Percentiles rank a stretch among this genome's conserved stretches.
phyloP scores from a whole-genome alignment of 2,797 vertebrate species.

The Sus cebifrons region DNA sequence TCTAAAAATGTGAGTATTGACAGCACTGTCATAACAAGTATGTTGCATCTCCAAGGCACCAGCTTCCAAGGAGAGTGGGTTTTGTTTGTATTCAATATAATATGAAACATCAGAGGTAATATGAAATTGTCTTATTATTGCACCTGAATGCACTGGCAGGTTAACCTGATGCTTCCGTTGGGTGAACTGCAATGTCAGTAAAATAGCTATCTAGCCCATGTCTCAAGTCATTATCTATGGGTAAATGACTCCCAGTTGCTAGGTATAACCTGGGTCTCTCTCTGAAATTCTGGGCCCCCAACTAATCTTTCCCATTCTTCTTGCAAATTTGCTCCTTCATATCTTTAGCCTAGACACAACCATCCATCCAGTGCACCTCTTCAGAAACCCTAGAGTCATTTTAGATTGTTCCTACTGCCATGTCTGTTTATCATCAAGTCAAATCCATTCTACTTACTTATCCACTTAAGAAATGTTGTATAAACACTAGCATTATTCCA shows the following conservation, averaged over 20 bases:
- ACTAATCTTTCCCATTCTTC: not conserved
- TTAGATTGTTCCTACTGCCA: not conserved
- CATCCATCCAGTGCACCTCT: not conserved
- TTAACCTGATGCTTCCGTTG: not conserved
- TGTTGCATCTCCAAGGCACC: not conserved
- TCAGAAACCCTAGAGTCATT: not conserved
- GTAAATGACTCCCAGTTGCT: not conserved
- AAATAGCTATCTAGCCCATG: not conserved
- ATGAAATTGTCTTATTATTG: not conserved
- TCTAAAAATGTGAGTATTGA: conserved; percentile 22
- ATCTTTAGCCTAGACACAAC: not conserved
- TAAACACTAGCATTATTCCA: not conserved
- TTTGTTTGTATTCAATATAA: not conserved
- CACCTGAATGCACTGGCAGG: not conserved
- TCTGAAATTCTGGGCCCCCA: not conserved
- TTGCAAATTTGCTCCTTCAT: not conserved
- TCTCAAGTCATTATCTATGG: not conserved
- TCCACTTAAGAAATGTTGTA: not conserved
- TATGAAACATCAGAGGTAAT: not conserved
- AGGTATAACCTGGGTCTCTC: not conserved
- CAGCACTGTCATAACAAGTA: not conserved
- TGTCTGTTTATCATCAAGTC: not conserved
- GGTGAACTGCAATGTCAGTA: not conserved
- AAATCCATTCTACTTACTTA: not conserved
- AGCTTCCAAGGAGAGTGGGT: not conserved